A percentile compares a stretch with the other conserved stretches of the same genome.
Evolutionary conservation across 2,797 vertebrate species (phyloP).

Genomic region (Benthosema pterotum): DNA sequence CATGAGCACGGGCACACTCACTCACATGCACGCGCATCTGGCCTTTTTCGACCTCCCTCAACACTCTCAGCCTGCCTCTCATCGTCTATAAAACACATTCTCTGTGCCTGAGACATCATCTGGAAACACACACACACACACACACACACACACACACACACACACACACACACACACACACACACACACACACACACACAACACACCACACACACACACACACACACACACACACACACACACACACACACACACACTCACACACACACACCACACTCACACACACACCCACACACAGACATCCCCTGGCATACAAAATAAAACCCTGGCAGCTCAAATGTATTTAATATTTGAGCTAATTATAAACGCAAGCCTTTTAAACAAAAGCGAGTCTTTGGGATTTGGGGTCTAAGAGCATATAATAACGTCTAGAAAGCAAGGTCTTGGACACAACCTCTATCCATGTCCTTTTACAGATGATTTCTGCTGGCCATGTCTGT

Average conservation of each 20-base stretch:
- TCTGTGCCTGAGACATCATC: slow-evolving; percentile 54
- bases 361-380: background rate
- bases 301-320: background rate
- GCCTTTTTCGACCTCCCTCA: slow-evolving; percentile 20
- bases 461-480: slow-evolving; percentile 38
- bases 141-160: background rate
- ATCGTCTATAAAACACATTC: slow-evolving; percentile 76
- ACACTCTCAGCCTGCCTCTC: slow-evolving; percentile 48
- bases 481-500: slow-evolving; percentile 28
- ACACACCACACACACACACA: background rate
- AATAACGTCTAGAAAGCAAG: background rate
- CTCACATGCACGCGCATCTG: background rate
- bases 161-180: background rate
- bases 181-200: background rate
- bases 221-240: background rate
- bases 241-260: background rate
- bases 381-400: slow-evolving; percentile 30
- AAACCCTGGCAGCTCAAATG: background rate
- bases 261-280: background rate
- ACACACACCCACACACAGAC: too few species aligned
- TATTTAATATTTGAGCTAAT: slow-evolving; percentile 12
- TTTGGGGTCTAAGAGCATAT: slow-evolving; percentile 11
- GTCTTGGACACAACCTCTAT: slow-evolving; percentile 39
- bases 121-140: slow-evolving; percentile 25
- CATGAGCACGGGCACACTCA: slow-evolving; percentile 12